Evolutionary conservation across 1,140 invertebrate species (phyloP).

Genomic region (Anastrepha obliqua): DNA sequence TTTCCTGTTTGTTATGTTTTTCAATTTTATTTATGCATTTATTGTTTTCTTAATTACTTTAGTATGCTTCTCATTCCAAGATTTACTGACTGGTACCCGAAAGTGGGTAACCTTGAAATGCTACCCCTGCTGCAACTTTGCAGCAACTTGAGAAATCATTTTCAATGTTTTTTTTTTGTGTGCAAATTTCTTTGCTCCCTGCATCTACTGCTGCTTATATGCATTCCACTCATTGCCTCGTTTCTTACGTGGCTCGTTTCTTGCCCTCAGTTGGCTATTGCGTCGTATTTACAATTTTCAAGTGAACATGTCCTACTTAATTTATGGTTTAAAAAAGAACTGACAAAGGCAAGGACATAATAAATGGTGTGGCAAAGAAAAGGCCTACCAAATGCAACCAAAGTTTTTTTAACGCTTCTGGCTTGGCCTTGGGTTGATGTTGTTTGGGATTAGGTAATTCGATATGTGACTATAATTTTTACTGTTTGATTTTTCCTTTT

Average conservation of each 20-base stretch:
- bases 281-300: neutral
- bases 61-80: neutral
- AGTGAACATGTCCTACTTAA: constrained; percentile 1
- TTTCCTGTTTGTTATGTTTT: neutral
- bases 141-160: neutral
- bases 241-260: neutral
- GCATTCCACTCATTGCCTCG: neutral
- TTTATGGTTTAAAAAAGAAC: neutral
- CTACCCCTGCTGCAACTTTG: neutral
- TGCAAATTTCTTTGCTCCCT: neutral
- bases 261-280: neutral
- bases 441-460: neutral
- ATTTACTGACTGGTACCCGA: neutral
- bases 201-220: neutral
- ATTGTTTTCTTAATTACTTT: neutral
- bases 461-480: too few species aligned
- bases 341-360: neutral
- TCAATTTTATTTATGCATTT: neutral
- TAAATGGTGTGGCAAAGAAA: neutral
- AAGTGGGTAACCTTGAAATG: constrained; percentile 45
- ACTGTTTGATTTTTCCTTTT: neutral
- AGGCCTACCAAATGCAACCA: neutral
- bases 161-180: neutral
- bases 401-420: neutral
- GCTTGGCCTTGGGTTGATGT: neutral